These are phyloP conservation scores for Venturia canescens DNA, from an alignment of 1,140 invertebrate genomes.

Conservation along the genomic window DNA sequence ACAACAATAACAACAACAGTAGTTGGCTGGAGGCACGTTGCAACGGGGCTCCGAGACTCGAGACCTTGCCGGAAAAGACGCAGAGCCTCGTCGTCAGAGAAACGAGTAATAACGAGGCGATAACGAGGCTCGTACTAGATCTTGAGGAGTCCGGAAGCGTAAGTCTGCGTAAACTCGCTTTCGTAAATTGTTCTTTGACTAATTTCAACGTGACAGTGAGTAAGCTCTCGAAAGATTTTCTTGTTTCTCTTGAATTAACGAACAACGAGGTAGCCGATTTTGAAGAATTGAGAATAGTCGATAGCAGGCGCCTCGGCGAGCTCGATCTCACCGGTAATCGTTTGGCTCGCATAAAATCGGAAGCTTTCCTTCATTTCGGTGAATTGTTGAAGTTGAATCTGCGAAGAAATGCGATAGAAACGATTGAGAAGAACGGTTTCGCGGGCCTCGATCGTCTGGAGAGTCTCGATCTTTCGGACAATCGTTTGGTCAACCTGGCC, in stretches of 20 bases:
- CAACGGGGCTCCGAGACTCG: slow-evolving; percentile 52
- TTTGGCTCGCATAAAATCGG: slow-evolving; percentile 44
- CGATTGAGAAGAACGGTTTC: slow-evolving; percentile 78
- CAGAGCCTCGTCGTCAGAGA: slow-evolving; percentile 49
- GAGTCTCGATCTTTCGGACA: slow-evolving; percentile 81
- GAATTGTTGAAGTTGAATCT: slow-evolving; percentile 77
- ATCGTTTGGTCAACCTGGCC: slow-evolving; percentile 80
- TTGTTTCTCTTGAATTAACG: slow-evolving; percentile 75
- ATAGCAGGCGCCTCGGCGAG: slow-evolving; percentile 30
- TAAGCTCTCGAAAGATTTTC: slow-evolving; percentile 68
- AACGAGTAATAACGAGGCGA: slow-evolving; percentile 13
- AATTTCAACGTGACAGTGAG: slow-evolving; percentile 70
- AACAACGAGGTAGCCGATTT: slow-evolving; percentile 74
- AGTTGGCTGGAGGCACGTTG: slow-evolving; percentile 52
- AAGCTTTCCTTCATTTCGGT: slow-evolving; percentile 59
- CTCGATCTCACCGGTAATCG: slow-evolving; percentile 51
- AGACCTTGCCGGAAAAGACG: slow-evolving; percentile 53
- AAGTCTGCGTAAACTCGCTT: slow-evolving; percentile 59
- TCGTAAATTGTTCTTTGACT: slow-evolving; percentile 67
- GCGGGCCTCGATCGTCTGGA: slow-evolving; percentile 71
- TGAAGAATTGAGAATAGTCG: slow-evolving; percentile 56
- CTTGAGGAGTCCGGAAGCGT: slow-evolving; percentile 57
- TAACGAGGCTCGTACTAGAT: slow-evolving; percentile 51
- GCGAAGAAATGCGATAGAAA: slow-evolving; percentile 77
- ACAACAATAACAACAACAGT: slow-evolving; percentile 39